Conservation (phyloP, 2,797 vertebrate genomes). For the Falco berigora region DNA sequence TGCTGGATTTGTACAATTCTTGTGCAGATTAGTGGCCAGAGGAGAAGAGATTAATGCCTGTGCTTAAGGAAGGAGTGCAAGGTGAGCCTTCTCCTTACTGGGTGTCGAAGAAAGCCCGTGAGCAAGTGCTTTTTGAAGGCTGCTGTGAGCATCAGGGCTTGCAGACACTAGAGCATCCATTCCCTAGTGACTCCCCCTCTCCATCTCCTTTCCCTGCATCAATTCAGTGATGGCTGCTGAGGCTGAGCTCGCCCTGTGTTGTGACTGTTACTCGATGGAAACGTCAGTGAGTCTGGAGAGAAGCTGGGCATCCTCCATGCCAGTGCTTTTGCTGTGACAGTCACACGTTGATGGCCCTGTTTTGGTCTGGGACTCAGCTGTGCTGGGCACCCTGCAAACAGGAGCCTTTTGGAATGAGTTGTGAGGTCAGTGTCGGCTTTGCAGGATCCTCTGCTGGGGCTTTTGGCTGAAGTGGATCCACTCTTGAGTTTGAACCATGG, state of each 20-base stretch:
- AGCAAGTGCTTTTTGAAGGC: not conserved
- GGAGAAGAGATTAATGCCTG: not conserved
- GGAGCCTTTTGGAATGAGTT: fast-evolving
- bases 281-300: not conserved
- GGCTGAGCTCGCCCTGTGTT: not conserved
- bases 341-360: fast-evolving
- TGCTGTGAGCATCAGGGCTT: not conserved
- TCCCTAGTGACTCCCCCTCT: not conserved
- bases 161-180: not conserved
- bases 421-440: not conserved
- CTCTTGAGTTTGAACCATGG: not conserved
- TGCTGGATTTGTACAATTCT: not conserved
- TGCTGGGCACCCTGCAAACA: not conserved
- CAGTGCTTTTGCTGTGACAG: not conserved
- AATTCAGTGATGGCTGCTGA: not conserved
- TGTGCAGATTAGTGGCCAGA: not conserved
- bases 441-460: not conserved
- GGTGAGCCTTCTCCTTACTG: not conserved
- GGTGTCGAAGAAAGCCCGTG: not conserved
- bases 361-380: fast-evolving
- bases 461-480: not conserved
- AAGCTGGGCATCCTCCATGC: not conserved
- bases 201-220: not conserved
- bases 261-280: not conserved
- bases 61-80: not conserved